A percentile compares a stretch with the other conserved stretches of the same genome.
phyloP scores from a whole-genome alignment of 2,113 vertebrate genomes.

The Dromas ardeola region DNA sequence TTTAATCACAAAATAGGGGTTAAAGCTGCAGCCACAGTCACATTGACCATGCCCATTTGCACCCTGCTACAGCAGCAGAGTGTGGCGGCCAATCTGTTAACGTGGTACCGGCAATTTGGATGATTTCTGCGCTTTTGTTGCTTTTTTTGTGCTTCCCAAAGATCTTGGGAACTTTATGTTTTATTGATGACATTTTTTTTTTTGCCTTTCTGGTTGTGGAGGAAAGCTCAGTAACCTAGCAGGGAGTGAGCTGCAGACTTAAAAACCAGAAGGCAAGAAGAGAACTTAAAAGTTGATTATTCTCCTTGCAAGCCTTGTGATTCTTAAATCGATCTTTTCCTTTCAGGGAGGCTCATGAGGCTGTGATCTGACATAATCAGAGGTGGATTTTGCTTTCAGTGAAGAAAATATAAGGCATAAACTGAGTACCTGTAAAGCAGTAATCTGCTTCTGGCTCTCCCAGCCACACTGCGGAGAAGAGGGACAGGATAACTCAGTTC shows the following conservation, averaged over 20 bases:
- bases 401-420: background rate
- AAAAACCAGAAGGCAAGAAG: background rate
- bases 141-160: background rate
- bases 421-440: background rate
- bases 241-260: background rate
- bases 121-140: background rate
- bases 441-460: background rate
- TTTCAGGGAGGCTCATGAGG: background rate
- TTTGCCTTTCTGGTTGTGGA: background rate
- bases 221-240: background rate
- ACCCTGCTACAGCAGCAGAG: background rate
- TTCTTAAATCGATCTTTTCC: background rate
- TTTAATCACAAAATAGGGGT: background rate
- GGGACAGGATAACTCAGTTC: background rate
- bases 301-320: background rate
- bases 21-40: background rate
- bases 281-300: background rate
- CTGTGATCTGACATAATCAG: background rate
- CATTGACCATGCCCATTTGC: background rate
- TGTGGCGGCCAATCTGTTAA: background rate
- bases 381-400: background rate
- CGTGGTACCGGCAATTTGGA: rapidly evolving
- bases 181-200: background rate
- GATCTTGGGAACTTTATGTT: background rate
- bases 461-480: background rate